Conservation (phyloP, 2,797 vertebrate species). For the Distichodus sexfasciatus region DNA sequence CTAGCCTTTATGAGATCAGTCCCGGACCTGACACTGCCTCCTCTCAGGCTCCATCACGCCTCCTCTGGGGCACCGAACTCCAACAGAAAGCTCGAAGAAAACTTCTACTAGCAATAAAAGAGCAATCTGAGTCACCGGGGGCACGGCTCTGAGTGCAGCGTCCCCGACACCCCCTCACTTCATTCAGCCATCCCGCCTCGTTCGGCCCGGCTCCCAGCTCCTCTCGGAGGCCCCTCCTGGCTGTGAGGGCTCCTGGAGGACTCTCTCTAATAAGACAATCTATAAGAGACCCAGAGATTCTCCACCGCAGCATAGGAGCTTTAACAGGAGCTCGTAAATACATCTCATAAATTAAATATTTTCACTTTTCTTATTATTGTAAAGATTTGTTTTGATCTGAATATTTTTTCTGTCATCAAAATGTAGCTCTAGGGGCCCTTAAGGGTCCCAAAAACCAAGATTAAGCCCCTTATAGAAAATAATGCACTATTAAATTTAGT, state of each 20-base stretch:
- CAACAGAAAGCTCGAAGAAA: constrained; percentile 15
- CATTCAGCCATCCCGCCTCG: constrained; percentile 17
- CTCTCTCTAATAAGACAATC: constrained; percentile 35
- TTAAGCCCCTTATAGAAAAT: no score
- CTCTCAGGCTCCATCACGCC: constrained; percentile 3
- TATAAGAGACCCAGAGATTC: constrained; percentile 24
- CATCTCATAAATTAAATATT: no score
- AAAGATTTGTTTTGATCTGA: no score
- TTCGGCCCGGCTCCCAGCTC: constrained; percentile 36
- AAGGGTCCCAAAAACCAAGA: no score
- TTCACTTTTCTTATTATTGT: no score
- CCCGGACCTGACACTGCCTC: constrained; percentile 2
- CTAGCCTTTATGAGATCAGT: constrained; percentile 1
- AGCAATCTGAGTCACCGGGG: constrained; percentile 32
- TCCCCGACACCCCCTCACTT: constrained; percentile 17
- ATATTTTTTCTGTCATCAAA: no score
- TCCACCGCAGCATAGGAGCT: no score
- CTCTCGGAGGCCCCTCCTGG: constrained; percentile 28
- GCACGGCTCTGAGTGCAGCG: constrained; percentile 19
- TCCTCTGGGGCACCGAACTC: constrained; percentile 18
- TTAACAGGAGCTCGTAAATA: no score
- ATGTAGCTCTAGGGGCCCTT: no score
- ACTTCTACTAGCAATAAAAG: constrained; percentile 30
- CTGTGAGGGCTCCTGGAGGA: constrained; percentile 36
- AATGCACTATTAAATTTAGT: no score